Evolutionary conservation across 2,113 vertebrate genomes (phyloP).

Genomic region (Myiopsitta monachus): DNA sequence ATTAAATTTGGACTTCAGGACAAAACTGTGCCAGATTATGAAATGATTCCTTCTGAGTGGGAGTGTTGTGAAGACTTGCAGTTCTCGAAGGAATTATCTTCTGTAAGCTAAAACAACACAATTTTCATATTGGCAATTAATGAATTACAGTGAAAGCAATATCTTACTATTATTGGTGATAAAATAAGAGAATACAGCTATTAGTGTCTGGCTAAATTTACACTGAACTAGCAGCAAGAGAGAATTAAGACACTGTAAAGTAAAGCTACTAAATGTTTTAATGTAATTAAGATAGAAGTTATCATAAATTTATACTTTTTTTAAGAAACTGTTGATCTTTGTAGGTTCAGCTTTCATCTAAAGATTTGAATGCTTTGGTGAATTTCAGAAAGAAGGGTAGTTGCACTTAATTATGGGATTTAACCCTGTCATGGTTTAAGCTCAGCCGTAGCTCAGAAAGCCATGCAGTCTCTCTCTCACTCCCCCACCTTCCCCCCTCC

Average conservation of each 20-base stretch:
- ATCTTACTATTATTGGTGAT: not conserved
- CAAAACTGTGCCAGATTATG: not conserved
- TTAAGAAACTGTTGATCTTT: not conserved
- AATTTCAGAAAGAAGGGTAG: not conserved
- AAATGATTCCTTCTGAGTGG: not conserved
- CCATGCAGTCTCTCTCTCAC: too few relatives aligned
- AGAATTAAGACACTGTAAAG: not conserved
- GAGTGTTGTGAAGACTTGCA: not conserved
- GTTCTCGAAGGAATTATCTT: not conserved
- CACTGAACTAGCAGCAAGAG: not conserved
- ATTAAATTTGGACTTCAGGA: not conserved
- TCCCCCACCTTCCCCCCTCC: too few relatives aligned
- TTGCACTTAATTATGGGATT: not conserved
- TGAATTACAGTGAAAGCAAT: not conserved
- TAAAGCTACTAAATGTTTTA: not conserved
- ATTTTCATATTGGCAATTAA: not conserved
- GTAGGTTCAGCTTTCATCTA: not conserved
- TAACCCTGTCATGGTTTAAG: not conserved
- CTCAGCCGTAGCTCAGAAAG: too few relatives aligned
- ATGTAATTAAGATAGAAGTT: not conserved
- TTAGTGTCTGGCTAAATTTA: not conserved
- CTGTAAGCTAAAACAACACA: not conserved
- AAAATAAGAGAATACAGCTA: not conserved
- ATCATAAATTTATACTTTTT: not conserved
- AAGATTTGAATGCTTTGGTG: not conserved